Evolutionary conservation across 2,888 invertebrate species (phyloP), one percentile per base, ranked within the genome.

Genomic region (Rhopalosiphum nymphaeae): DNA sequence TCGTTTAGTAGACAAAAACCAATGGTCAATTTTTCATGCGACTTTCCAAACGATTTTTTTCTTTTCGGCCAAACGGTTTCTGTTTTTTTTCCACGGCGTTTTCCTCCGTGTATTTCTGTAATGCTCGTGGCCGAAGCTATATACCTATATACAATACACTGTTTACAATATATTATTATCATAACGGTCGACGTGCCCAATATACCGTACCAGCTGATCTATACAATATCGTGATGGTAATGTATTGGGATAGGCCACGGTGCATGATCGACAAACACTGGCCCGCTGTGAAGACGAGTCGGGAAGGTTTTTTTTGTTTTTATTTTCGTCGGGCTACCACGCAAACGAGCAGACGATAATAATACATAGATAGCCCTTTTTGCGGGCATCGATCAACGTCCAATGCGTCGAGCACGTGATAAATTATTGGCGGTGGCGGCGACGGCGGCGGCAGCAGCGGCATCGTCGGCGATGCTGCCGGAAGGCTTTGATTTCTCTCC

Each of bases 401-500:
- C 87, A 36, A 16, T 21, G 49, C 49, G 10, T 78, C 36, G 78
- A 36, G 78, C 78, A 78, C 46, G 26, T 53, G 87, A 92, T 92
- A 92, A 92, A 88, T 92, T 87, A 92, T 92, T 49, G 87, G 44
- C 44, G 44, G 53, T 49, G 87, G 44, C 44, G 44, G 53, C 56
- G 67, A 21, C 78, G 61, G 61, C 87, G 87, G 29, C 67, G 89
- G 61, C 87, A 61, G 57, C 89, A 44, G 86, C 61, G 29, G 46
- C 46, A n/a, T 56, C 57, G 86, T 86, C 56, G 90, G 84, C 49
- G 49, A 57, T 46, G 92, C 57, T n/a, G 93, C 94, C 94, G 91
- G 94, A 67, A 91, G 94, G 94, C 86, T 91, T 94, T 90, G 93
- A 93, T 93, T 94, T 94, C 94, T 94, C 94, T 90, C 85, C 91